Percentiles rank a stretch among this genome's conserved stretches.
phyloP scores from a whole-genome alignment of 2,888 invertebrate species.

The Cosmorhoe ocellata region DNA sequence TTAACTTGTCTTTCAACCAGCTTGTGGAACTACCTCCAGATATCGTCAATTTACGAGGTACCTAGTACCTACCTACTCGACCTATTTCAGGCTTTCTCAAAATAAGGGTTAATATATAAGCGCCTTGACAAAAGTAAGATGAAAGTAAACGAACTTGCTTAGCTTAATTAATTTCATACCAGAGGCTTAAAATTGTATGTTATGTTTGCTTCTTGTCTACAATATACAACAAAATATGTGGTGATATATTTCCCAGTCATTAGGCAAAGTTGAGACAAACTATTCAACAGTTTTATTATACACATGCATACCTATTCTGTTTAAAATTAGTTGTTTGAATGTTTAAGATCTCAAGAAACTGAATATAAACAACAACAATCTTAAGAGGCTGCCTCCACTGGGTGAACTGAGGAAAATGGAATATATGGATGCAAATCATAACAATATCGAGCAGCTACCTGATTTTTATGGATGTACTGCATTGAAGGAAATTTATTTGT shows the following conservation, averaged over 20 bases:
- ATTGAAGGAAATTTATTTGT: conserved; percentile 91
- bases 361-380: conserved; percentile 88
- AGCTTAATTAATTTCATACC: no score
- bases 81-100: no score
- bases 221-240: no score
- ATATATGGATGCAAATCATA: conserved; percentile 90
- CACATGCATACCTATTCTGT: no score
- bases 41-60: conserved; percentile 92
- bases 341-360: conserved; percentile 85
- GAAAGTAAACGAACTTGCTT: no score
- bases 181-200: no score
- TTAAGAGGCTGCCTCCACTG: conserved; percentile 85
- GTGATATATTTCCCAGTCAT: no score
- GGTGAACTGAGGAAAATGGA: conserved; percentile 89
- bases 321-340: not conserved
- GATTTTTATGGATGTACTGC: conserved; percentile 88
- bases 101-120: no score
- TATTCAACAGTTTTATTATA: no score
- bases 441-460: conserved; percentile 89
- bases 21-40: conserved; percentile 89
- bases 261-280: no score
- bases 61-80: conserved; percentile 18
- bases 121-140: no score
- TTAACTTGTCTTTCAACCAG: conserved; percentile 89
- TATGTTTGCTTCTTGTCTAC: no score